Evolutionary conservation across 2,113 vertebrate genomes (phyloP), one percentile per base, ranked within the genome.

Genomic region (Natator depressus): DNA sequence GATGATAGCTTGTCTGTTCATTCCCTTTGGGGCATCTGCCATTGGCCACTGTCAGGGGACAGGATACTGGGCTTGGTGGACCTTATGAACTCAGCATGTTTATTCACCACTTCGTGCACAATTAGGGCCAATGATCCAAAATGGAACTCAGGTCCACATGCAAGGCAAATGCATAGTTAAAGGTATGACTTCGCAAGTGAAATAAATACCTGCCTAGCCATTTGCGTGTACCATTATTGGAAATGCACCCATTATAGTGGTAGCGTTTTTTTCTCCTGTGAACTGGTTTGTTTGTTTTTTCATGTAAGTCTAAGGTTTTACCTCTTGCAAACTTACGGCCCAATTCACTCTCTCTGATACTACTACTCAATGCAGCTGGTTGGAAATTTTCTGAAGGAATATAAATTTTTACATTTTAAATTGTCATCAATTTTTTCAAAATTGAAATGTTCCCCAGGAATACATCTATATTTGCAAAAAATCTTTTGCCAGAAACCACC

Each of bases 211-310:
- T n/a, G 38, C 8, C 8, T 81, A 5, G 22, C 20, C 10, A 38
- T n/a, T 78, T 81, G 81, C 59, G 17, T 29, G n/a, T 84, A 46
- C 3, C 0, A 65, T 89, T 78, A 22, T 38, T 53, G 65, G 62
- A 91, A 50, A 53, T 11, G 12, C 14, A 19, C 0, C 0, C 1
- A 3, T 27, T 81, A 11, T 11, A 51, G 27, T 49, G 10, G 4
- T 47, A 29, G 59, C 17, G 27, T 55, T 86, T 89, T 5, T 20
- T 1, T 51, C 83, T 78, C 1, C 47, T 3, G 51, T 78, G 38
- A n/a, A 46, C 4, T 46, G 42, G 12, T 46, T 65, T 31, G 13
- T 17, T 17, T 62, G 29, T 35, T 35, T 62, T 72, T 72, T 72
- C 22, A 46, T 76, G 72, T 46, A 46, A 76, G 10, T 10, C 38